A percentile compares a stretch with the other conserved stretches of the same genome.
Conservation (phyloP, 2,113 vertebrate species). For the Zingel zingel region DNA sequence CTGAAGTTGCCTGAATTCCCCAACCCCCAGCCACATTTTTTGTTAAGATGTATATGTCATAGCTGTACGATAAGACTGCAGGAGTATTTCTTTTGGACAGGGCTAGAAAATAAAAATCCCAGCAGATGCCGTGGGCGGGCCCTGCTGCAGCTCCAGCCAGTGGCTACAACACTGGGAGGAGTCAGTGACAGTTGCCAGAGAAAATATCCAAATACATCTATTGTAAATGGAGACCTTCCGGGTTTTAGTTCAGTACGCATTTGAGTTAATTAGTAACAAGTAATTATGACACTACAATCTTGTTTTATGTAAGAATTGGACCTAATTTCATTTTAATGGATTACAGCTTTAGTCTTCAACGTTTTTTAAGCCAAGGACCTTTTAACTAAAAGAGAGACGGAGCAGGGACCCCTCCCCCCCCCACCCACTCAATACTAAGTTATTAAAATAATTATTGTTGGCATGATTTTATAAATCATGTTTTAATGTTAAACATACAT, state of each 20-base stretch:
- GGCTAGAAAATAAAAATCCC: constrained; percentile 1
- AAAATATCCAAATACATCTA: constrained; percentile 55
- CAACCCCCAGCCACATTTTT: not conserved
- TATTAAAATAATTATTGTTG: too few species aligned
- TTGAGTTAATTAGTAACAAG: not conserved
- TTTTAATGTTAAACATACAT: too few species aligned
- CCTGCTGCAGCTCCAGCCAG: constrained; percentile 43
- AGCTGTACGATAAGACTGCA: not conserved
- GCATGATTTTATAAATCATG: too few species aligned
- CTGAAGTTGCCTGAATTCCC: not conserved
- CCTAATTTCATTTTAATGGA: not conserved
- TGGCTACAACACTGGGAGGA: constrained; percentile 62
- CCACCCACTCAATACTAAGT: too few species aligned
- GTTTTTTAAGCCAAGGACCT: too few species aligned
- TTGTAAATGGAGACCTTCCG: too few species aligned
- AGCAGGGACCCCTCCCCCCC: too few species aligned
- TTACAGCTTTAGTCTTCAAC: not conserved
- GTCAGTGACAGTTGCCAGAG: constrained; percentile 54
- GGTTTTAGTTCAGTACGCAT: not conserved
- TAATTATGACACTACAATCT: not conserved
- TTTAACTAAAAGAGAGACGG: too few species aligned
- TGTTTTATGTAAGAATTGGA: not conserved
- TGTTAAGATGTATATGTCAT: not conserved
- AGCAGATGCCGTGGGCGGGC: constrained; percentile 41
- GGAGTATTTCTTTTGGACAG: not conserved